Evolutionary conservation across 2,888 invertebrate species (phyloP), one percentile per base, ranked within the genome.

Genomic region (Mythimna impura): DNA sequence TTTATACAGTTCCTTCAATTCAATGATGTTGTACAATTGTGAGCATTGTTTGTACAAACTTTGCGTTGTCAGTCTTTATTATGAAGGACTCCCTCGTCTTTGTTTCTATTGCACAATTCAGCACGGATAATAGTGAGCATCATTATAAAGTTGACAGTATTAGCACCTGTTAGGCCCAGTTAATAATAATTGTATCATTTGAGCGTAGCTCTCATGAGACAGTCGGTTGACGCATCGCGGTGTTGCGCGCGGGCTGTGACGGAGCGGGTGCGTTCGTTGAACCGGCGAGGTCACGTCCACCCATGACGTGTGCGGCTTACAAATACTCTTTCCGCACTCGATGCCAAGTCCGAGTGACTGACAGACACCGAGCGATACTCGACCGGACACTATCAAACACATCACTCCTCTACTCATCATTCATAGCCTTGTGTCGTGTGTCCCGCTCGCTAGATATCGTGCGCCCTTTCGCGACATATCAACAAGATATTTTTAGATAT

Each of bases 261-360:
- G 86, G 80, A 74, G 80, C 86, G 93, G 87, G 91, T 87, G 90
- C 95, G 96, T 95, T 93, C 96, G 94, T 96, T 96, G 96, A 96
- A 95, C 96, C 93, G 91, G 78, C 92, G 96, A 94, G 96, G 95
- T 96, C 96, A 96, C 94, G 95, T 95, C 93, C 95, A 94, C 83
- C 89, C 83, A 91, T 94, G 94, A 93, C 93, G 94, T 91, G 92
- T 89, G 88, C 87, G 77, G 89, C 87, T 89, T 89, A 89, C 89
- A 86, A 91, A 90, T 89, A 89, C 86, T 81, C 91, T 90, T 88
- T 89, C 89, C 89, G 88, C 89, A 87, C 81, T 78, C 78, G 80
- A 81, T 84, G 85, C 86, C 86, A 86, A 84, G 83, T 84, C 81
- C 79, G 76, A 80, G 76, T 85, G 78, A 81, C 82, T 76, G 85